Evolutionary conservation across 2,888 invertebrate species (phyloP).

Genomic region (Oxycera nigricornis): DNA sequence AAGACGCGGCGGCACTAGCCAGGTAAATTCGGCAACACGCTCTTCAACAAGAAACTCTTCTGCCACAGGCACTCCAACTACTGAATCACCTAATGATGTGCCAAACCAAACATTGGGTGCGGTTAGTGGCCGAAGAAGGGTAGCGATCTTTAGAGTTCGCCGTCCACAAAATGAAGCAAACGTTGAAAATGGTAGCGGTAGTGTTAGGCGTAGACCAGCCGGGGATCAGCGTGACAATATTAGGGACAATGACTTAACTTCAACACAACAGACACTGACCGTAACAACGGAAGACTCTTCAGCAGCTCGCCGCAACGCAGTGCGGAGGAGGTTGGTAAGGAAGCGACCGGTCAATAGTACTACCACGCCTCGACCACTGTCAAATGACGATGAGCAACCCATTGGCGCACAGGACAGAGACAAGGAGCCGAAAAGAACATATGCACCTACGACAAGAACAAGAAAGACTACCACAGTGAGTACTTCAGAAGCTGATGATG

Average conservation of each 20-base stretch:
- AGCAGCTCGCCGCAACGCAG: neutral
- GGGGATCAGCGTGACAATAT: neutral
- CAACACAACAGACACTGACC: neutral
- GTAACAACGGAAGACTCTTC: slow-evolving; percentile 18
- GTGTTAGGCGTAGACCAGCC: slow-evolving; percentile 3
- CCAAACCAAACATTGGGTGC: neutral
- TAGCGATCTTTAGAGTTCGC: slow-evolving; percentile 26
- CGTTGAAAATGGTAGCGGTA: neutral
- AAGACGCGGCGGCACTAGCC: slow-evolving; percentile 27
- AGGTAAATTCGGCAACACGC: slow-evolving; percentile 37
- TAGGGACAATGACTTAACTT: neutral
- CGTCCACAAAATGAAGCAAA: slow-evolving; percentile 20
- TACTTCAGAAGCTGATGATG: neutral
- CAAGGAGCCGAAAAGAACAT: neutral
- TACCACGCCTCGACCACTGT: neutral
- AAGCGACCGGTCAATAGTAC: slow-evolving; percentile 6
- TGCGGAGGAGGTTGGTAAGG: slow-evolving; percentile 3
- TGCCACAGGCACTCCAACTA: neutral
- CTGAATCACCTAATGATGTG: neutral
- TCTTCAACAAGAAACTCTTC: slow-evolving; percentile 15
- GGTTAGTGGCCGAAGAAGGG: slow-evolving; percentile 22
- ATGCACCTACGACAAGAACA: neutral
- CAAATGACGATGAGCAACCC: neutral
- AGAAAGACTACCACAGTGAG: neutral
- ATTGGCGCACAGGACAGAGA: neutral